Conservation (phyloP, 2,113 vertebrate genomes). For the Rafetus swinhoei region DNA sequence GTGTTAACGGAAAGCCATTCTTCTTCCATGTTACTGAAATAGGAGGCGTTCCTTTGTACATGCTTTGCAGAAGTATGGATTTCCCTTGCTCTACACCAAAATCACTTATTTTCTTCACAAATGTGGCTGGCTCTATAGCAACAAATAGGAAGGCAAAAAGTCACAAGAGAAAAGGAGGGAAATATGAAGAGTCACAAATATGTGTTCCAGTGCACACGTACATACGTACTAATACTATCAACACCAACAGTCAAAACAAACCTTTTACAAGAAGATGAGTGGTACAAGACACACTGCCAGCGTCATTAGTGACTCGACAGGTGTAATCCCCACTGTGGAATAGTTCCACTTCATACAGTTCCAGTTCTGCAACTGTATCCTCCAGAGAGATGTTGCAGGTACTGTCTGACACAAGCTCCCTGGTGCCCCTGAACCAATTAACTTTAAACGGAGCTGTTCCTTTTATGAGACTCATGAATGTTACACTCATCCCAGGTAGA, state of each 20-base stretch:
- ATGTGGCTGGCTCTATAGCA: slow-evolving; percentile 90
- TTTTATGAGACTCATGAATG: slow-evolving; percentile 88
- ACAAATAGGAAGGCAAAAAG: slow-evolving; percentile 50
- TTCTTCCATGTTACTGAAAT: slow-evolving; percentile 93
- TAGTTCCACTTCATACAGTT: slow-evolving; percentile 85
- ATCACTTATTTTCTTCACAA: slow-evolving; percentile 93
- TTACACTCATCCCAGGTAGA: slow-evolving; percentile 87
- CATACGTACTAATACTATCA: not conserved
- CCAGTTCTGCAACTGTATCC: slow-evolving; percentile 86
- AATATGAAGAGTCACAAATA: not conserved
- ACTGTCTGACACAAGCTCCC: slow-evolving; percentile 85
- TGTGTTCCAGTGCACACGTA: not conserved
- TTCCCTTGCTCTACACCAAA: slow-evolving; percentile 90
- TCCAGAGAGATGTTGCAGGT: slow-evolving; percentile 86
- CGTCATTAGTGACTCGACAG: slow-evolving; percentile 93
- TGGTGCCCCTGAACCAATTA: slow-evolving; percentile 94
- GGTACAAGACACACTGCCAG: slow-evolving; percentile 91
- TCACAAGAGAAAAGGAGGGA: not conserved
- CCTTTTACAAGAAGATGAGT: slow-evolving; percentile 94
- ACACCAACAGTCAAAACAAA: slow-evolving; percentile 72
- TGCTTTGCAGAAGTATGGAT: slow-evolving; percentile 89
- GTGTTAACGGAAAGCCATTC: slow-evolving; percentile 85
- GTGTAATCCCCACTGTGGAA: slow-evolving; percentile 92
- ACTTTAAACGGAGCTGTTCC: slow-evolving; percentile 93
- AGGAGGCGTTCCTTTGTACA: slow-evolving; percentile 89